phyloP scores from a whole-genome alignment of 2,888 invertebrate genomes.

The Mamestra brassicae region DNA sequence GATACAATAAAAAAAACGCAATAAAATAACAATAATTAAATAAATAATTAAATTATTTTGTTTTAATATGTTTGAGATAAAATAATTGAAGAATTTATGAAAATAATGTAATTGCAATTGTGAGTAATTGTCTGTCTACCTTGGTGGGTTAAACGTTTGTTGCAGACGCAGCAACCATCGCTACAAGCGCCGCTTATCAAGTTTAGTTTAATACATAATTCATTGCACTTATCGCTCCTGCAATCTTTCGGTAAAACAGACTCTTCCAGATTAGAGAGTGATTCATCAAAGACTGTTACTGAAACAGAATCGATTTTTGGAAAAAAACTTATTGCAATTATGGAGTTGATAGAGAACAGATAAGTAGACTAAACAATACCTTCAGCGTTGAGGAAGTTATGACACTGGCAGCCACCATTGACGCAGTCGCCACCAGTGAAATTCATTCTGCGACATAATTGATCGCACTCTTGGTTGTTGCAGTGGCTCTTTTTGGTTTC shows the following conservation, averaged over 20 bases:
- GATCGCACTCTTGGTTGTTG: conserved; percentile 29
- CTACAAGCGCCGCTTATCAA: neutral
- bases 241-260: neutral
- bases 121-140: neutral
- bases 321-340: too few relatives aligned
- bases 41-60: too few relatives aligned
- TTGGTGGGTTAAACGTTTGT: too few relatives aligned
- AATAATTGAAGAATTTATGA: too few relatives aligned
- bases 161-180: neutral
- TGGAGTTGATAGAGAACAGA: neutral
- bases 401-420: conserved; percentile 49
- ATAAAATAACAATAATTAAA: too few relatives aligned
- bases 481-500: conserved; percentile 12
- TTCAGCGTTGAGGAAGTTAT: neutral
- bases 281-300: neutral
- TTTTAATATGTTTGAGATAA: too few relatives aligned
- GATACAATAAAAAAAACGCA: neutral
- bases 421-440: conserved; percentile 30
- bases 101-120: neutral
- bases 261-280: neutral
- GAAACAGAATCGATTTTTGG: neutral
- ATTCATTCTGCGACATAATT: conserved; percentile 30
- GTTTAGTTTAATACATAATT: neutral
- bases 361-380: conserved; percentile 4
- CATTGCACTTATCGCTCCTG: neutral